Evolutionary conservation across 2,113 vertebrate genomes (phyloP).

Genomic region (Trematocara unimaculatum): DNA sequence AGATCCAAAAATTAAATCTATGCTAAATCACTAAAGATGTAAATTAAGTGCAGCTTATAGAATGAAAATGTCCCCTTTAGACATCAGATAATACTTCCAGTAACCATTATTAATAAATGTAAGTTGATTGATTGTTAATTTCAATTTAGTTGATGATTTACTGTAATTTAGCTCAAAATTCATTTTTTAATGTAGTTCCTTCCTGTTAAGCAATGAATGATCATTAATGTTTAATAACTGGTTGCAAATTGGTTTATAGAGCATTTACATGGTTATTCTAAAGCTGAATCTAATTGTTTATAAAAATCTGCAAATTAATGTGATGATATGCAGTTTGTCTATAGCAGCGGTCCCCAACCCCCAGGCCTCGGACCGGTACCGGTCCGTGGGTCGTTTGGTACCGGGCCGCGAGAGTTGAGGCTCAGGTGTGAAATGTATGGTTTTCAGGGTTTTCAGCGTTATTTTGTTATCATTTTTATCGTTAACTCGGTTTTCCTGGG

Average conservation of each 20-base stretch:
- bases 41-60: neutral
- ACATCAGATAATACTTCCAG: neutral
- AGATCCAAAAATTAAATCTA: conserved; percentile 1
- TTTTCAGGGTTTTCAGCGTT: no score
- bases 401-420: no score
- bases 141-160: neutral
- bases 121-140: neutral
- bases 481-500: no score
- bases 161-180: neutral
- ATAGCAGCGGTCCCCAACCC: neutral
- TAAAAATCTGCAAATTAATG: neutral
- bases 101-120: neutral
- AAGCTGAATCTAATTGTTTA: neutral
- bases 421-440: no score
- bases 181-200: neutral
- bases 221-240: neutral
- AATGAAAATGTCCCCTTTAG: neutral
- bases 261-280: neutral
- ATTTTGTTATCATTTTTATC: no score
- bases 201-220: neutral
- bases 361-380: no score
- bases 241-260: neutral
- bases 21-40: neutral
- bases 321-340: neutral
- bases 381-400: no score